Conservation (phyloP, 2,113 vertebrate species). For the Siphamia tubifer region DNA sequence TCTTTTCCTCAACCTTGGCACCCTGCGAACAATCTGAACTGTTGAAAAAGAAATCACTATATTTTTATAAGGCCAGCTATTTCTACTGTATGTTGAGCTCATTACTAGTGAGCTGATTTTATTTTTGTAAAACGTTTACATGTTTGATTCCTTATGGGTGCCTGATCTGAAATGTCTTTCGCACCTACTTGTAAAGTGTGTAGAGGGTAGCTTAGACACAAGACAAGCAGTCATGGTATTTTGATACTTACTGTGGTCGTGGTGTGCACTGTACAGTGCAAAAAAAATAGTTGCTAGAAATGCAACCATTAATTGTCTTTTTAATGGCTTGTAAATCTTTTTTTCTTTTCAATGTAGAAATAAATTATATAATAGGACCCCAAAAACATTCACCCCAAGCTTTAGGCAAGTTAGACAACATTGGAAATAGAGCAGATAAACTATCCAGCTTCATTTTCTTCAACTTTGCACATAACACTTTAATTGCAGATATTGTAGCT, state of each 20-base stretch:
- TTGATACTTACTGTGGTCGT: conserved; percentile 68
- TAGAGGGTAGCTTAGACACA: conserved; percentile 44
- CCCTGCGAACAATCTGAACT: conserved; percentile 58
- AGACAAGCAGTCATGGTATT: conserved; percentile 44
- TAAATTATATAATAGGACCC: conserved; percentile 22
- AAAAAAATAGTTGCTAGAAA: conserved; percentile 36
- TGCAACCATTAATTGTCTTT: conserved; percentile 44
- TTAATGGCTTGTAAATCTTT: conserved; percentile 36
- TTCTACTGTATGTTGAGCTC: conserved; percentile 81
- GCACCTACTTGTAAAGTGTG: conserved; percentile 42
- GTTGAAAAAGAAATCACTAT: conserved; percentile 77
- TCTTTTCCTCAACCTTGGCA: conserved; percentile 44
- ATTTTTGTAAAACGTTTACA: conserved; percentile 75
- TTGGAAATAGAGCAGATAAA: conserved; percentile 7
- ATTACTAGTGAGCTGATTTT: conserved; percentile 63
- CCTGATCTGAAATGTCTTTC: conserved; percentile 60
- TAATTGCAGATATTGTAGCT: conserved; percentile 70
- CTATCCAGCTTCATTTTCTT: conserved; percentile 18
- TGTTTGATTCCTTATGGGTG: conserved; percentile 55
- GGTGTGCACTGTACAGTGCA: conserved; percentile 43
- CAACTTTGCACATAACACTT: conserved; percentile 77
- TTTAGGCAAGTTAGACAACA: conserved; percentile 1
- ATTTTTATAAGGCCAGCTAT: conserved; percentile 80
- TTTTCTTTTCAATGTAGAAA: conserved; percentile 13
- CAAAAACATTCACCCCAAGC: conserved; percentile 6